Evolutionary conservation across 2,113 vertebrate species (phyloP).

Genomic region (Hippocampus zosterae): DNA sequence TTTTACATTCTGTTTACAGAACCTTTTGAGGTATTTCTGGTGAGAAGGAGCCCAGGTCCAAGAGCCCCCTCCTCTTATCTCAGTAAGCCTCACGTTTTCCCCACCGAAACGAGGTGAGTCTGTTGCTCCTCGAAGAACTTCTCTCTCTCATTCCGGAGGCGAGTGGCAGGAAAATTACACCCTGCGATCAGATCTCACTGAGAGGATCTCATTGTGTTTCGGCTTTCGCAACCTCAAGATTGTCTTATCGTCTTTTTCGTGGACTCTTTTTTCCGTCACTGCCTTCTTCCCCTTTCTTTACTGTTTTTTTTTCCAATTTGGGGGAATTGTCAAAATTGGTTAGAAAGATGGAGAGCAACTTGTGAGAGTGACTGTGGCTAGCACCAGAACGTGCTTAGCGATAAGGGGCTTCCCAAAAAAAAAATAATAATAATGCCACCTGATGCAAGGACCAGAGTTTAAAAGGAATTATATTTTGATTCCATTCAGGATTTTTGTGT

Average conservation of each 20-base stretch:
- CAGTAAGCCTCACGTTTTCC: conserved; percentile 1
- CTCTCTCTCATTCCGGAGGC: conserved; percentile 16
- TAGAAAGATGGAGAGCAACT: conserved; percentile 9
- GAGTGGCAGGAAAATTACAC: conserved; percentile 18
- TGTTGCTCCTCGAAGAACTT: neutral
- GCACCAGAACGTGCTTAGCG: conserved; percentile 44
- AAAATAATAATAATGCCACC: conserved; percentile 35
- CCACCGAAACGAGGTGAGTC: conserved; percentile 12
- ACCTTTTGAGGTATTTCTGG: neutral
- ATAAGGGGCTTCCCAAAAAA: conserved; percentile 32
- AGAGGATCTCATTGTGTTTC: conserved; percentile 15
- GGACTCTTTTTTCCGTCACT: conserved; percentile 29
- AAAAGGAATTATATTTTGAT: conserved; percentile 90
- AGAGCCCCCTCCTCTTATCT: conserved; percentile 9
- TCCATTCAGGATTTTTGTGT: conserved; percentile 91
- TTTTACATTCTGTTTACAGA: conserved; percentile 58
- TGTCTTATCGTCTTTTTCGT: conserved; percentile 8
- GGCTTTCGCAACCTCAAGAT: conserved; percentile 16
- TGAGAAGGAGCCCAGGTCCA: conserved; percentile 27
- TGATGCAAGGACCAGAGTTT: conserved; percentile 73
- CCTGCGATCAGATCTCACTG: conserved; percentile 16
- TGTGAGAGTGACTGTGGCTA: conserved; percentile 28
- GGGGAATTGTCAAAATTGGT: neutral
- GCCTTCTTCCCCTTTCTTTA: conserved; percentile 12
- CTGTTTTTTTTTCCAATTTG: conserved; percentile 16